Evolutionary conservation across 2,888 invertebrate genomes (phyloP).

Genomic region (Drosophila suboccidentalis): DNA sequence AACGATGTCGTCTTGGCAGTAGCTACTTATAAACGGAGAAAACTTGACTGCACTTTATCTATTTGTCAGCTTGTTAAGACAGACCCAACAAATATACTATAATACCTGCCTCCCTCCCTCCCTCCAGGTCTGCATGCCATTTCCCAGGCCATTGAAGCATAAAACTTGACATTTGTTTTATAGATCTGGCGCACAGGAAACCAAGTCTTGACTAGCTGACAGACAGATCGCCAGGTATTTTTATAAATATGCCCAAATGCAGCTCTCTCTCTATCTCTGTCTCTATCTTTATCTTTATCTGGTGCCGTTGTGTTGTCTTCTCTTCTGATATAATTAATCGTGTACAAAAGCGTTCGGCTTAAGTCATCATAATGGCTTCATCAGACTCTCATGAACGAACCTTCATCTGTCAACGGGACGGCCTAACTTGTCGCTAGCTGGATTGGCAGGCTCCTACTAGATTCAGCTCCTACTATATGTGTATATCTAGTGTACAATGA

Average conservation of each 20-base stretch:
- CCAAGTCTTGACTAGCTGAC: conserved; percentile 47
- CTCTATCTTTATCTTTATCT: background rate
- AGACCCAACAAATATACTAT: conserved; percentile 13
- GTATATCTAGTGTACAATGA: background rate
- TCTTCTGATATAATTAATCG: conserved; percentile 73
- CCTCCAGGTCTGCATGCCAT: conserved; percentile 23
- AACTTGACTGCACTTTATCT: conserved; percentile 70
- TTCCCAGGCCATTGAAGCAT: conserved; percentile 78
- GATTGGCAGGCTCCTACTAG: conserved; percentile 24
- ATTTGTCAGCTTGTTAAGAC: conserved; percentile 73
- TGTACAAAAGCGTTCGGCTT: conserved; percentile 53
- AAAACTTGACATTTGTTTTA: conserved; percentile 65
- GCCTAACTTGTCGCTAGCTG: conserved; percentile 61
- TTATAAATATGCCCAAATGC: conserved; percentile 51
- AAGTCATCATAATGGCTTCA: conserved; percentile 72
- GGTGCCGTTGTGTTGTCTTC: background rate
- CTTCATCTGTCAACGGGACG: conserved; percentile 74
- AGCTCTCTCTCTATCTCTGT: background rate
- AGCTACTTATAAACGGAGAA: conserved; percentile 26
- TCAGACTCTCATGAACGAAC: conserved; percentile 54
- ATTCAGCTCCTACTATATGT: background rate
- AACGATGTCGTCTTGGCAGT: conserved; percentile 12
- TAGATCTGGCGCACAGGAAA: conserved; percentile 62
- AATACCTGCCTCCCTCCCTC: background rate
- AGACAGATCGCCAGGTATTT: conserved; percentile 70